phyloP scores from a whole-genome alignment of 1,140 invertebrate genomes.

The Drosophila tani region DNA sequence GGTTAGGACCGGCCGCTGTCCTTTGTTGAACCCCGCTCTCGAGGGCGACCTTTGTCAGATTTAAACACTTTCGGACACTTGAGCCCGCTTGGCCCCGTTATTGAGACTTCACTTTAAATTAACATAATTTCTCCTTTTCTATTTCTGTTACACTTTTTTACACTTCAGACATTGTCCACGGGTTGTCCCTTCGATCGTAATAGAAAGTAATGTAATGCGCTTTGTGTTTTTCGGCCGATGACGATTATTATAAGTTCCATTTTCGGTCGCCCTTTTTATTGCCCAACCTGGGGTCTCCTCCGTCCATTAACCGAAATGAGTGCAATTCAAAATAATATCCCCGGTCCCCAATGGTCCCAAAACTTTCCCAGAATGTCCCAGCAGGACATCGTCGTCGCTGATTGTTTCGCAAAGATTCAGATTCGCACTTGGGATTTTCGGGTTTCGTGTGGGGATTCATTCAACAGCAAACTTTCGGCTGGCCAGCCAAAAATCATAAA shows the following conservation, averaged over 20 bases:
- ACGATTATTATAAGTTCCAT: conserved; percentile 77
- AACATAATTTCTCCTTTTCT: conserved; percentile 78
- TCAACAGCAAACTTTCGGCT: conserved; percentile 61
- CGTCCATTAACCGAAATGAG: conserved; percentile 74
- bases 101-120: conserved; percentile 74
- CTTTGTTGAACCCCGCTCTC: conserved; percentile 18
- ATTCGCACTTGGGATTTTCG: conserved; percentile 37
- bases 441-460: conserved; percentile 50
- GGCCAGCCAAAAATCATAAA: conserved; percentile 74
- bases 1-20: conserved; percentile 23
- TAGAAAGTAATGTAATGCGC: conserved; percentile 69
- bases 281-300: conserved; percentile 48
- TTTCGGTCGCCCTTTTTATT: conserved; percentile 65
- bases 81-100: conserved; percentile 26
- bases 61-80: conserved; percentile 70
- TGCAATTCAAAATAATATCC: conserved; percentile 78
- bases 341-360: conserved; percentile 25
- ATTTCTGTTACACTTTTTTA: conserved; percentile 15
- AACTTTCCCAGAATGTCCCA: conserved; percentile 53
- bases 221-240: conserved; percentile 54
- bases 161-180: conserved; percentile 13
- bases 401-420: conserved; percentile 58
- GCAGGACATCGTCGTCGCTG: conserved; percentile 45
- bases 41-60: conserved; percentile 59
- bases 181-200: conserved; percentile 67